Base-by-base conservation (phyloP, 2,797 vertebrate genomes). In the Sebastes umbrosus region DNA sequence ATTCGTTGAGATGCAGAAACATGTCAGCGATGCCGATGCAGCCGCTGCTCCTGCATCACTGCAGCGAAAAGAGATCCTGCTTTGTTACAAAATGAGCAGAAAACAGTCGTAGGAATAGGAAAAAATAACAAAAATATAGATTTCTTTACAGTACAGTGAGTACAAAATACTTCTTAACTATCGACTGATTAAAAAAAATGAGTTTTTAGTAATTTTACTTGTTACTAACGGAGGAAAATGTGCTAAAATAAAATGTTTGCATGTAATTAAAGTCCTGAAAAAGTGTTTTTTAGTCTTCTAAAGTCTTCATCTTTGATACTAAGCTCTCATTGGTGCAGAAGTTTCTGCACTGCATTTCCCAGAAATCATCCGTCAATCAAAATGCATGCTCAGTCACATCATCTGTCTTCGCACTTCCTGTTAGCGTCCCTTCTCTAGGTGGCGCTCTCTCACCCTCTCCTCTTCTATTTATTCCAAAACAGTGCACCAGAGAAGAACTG, bases 1-100 rank as follows among this genome's bases (percentile, higher is more conserved):
- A 84, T 83, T 87, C 70, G 43, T 82, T 91, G 83, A 83, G 87
- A 93, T 80, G 80, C 86, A 79, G 85, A 76, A 86, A 80, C 76
- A 50, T 77, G 80, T 87, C 82, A 62, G 87, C 10, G 16, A 67
- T 14, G 66, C 72, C 54, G 8, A 10, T 36, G 80, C 31, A 82
- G 80, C 36, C 8, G 29, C 70, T 60, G 29, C 70, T 62, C 20
- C 77, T 73, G 34, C 69, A 65, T 4, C 32, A 14, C 72, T 77
- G 74, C 52, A 24, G 18, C 3, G n/a, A 57, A 34, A 55, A 29
- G 2, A 7, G 77, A 39, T 65, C 59, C 62, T 60, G 20, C 5
- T 50, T 50, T 6, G 36, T 11, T 59, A n/a, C 12, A 12, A 57
- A 29, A 31, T 22, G 27, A 50, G 16, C 59, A 62, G 4, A 24